phyloP scores from a whole-genome alignment of 2,888 invertebrate species.

The Zonitis immaculata region DNA sequence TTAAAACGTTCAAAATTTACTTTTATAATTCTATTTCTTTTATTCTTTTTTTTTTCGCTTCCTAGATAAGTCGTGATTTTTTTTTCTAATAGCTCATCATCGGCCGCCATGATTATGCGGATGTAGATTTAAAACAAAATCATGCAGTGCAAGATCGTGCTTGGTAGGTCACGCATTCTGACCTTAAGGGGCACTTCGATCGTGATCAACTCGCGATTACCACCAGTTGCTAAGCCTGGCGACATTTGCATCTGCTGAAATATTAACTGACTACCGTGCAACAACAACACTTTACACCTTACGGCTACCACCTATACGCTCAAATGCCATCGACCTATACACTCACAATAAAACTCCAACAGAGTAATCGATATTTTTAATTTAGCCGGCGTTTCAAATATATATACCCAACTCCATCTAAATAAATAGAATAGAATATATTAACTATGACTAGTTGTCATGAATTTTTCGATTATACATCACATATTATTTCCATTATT shows the following conservation, averaged over 20 bases:
- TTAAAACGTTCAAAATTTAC: background rate
- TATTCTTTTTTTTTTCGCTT: background rate
- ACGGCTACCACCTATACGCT: background rate
- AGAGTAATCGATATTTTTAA: background rate
- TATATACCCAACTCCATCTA: too few relatives aligned
- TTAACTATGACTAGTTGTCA: too few relatives aligned
- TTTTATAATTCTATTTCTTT: background rate
- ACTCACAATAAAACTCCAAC: background rate
- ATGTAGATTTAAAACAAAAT: slow-evolving; percentile 10
- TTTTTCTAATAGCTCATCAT: background rate
- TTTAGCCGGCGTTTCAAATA: too few relatives aligned
- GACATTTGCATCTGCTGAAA: slow-evolving; percentile 18
- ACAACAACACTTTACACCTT: slow-evolving; percentile 2
- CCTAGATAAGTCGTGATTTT: background rate
- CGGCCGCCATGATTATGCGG: slow-evolving; percentile 4
- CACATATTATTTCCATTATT: too few relatives aligned
- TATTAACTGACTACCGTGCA: slow-evolving; percentile 15
- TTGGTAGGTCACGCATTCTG: slow-evolving; percentile 19
- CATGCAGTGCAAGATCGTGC: slow-evolving; percentile 20
- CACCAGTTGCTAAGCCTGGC: slow-evolving; percentile 15
- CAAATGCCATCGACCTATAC: background rate
- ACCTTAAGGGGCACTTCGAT: slow-evolving; percentile 18
- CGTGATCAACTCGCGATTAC: slow-evolving; percentile 20
- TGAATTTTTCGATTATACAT: too few relatives aligned
- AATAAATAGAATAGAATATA: too few relatives aligned